These are phyloP conservation scores for Tangara arthus DNA, from an alignment of 2,797 vertebrate species.

Conservation along the genomic window DNA sequence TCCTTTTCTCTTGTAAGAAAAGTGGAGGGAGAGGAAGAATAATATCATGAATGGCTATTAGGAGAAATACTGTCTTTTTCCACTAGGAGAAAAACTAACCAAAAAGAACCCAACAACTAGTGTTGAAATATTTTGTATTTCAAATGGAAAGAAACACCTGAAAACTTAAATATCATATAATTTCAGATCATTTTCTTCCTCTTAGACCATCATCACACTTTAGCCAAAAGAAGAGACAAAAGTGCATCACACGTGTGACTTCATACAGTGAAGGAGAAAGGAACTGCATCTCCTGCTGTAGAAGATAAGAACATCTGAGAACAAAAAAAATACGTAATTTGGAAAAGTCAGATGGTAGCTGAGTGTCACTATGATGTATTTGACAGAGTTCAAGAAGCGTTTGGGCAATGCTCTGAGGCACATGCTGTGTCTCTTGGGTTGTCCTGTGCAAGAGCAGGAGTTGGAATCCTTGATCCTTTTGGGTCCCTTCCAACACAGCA, in stretches of 20 bases:
- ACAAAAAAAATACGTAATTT: background rate
- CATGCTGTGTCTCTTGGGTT: background rate
- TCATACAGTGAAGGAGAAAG: background rate
- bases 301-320: background rate
- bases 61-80: background rate
- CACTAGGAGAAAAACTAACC: background rate
- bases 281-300: background rate
- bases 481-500: background rate
- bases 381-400: no score
- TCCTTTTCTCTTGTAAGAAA: background rate
- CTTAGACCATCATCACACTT: background rate
- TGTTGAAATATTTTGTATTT: background rate
- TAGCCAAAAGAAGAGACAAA: background rate
- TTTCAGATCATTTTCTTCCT: background rate
- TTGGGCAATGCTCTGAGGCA: background rate
- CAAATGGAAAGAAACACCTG: background rate
- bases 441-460: background rate
- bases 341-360: background rate
- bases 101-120: rapidly evolving
- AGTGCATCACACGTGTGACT: background rate
- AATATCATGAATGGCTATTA: background rate
- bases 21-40: rapidly evolving
- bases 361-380: background rate
- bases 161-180: background rate
- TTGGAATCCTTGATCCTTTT: background rate